Evolutionary conservation across 2,888 invertebrate genomes (phyloP).

Genomic region (Coronaproctus castanopsis): DNA sequence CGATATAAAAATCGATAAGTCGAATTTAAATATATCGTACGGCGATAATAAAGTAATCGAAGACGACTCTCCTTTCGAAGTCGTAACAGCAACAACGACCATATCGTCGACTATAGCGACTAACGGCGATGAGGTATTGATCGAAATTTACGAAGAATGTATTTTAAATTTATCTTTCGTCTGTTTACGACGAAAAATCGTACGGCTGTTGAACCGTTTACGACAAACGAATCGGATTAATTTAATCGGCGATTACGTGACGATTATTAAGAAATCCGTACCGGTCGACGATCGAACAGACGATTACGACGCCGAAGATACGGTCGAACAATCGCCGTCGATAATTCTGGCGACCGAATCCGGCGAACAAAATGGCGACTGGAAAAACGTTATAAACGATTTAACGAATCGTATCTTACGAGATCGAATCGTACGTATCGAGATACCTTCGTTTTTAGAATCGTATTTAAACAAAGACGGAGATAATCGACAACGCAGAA

Average conservation of each 20-base stretch:
- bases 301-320: too few species aligned
- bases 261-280: conserved; percentile 15
- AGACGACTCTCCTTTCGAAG: background rate
- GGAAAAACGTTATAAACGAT: background rate
- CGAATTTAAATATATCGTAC: too few species aligned
- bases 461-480: too few species aligned
- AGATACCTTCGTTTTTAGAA: too few species aligned
- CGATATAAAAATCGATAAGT: too few species aligned
- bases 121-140: conserved; percentile 29
- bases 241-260: conserved; percentile 34
- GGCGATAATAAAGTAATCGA: background rate
- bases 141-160: conserved; percentile 34
- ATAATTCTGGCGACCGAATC: too few species aligned
- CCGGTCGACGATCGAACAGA: too few species aligned
- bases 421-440: background rate
- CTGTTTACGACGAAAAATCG: conserved; percentile 35
- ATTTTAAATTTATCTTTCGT: conserved; percentile 33
- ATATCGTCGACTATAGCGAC: conserved; percentile 13
- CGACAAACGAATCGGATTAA: conserved; percentile 33
- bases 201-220: conserved; percentile 33
- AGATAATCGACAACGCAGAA: too few species aligned
- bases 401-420: background rate
- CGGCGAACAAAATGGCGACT: too few species aligned
- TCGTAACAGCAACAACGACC: background rate
- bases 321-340: too few species aligned